Conservation (phyloP, 2,113 vertebrate genomes). For the Xenotilapia longispinis region DNA sequence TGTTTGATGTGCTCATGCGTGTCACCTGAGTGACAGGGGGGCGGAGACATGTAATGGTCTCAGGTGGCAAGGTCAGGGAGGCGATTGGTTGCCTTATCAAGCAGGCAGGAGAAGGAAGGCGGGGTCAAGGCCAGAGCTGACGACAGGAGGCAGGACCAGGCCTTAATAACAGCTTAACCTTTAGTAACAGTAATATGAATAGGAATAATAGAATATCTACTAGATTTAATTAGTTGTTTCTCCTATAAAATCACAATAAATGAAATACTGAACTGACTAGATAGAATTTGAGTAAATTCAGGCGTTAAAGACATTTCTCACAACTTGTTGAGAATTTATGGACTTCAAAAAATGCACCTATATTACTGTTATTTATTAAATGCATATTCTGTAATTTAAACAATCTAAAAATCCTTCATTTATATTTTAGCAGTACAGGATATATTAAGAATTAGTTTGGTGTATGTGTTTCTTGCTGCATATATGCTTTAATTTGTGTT, state of each 20-base stretch:
- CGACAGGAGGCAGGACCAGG: not conserved
- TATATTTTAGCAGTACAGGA: not conserved
- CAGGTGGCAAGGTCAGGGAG: slow-evolving; percentile 42
- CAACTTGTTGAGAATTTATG: not conserved
- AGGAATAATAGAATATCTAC: not conserved
- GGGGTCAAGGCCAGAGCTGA: slow-evolving; percentile 42
- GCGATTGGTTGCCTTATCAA: slow-evolving; percentile 31
- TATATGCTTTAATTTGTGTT: not conserved
- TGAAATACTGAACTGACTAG: not conserved
- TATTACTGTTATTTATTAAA: not conserved
- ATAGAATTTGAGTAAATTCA: not conserved
- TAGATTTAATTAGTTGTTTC: not conserved
- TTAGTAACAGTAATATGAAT: not conserved
- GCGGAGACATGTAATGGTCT: not conserved
- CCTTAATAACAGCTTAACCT: not conserved
- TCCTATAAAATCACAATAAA: not conserved
- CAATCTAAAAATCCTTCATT: not conserved
- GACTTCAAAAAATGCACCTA: not conserved
- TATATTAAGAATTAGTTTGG: not conserved
- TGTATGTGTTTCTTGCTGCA: not conserved
- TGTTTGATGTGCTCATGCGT: not conserved
- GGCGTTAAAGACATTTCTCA: not conserved
- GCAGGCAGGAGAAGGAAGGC: not conserved
- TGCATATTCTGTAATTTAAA: not conserved
- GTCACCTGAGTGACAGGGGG: slow-evolving; percentile 30